Percentiles rank a stretch among this genome's conserved stretches.
phyloP scores from a whole-genome alignment of 2,113 vertebrate genomes.

The Sceloporus tristichus region DNA sequence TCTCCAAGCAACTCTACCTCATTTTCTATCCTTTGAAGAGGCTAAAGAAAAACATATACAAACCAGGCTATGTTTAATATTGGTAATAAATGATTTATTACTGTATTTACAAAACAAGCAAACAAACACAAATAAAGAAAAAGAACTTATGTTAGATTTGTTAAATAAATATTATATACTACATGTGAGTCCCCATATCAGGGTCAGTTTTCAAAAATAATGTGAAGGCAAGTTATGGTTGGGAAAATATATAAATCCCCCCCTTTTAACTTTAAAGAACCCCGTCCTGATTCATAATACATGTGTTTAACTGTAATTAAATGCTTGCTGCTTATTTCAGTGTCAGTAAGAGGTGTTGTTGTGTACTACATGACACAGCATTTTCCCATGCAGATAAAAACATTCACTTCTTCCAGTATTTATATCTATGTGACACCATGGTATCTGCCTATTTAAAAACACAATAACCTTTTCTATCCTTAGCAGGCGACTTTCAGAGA shows the following conservation, averaged over 20 bases:
- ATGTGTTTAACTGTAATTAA: neutral
- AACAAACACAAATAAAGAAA: neutral
- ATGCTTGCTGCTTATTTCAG: neutral
- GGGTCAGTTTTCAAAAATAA: neutral
- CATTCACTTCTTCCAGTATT: neutral
- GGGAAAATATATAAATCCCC: neutral
- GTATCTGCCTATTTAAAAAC: neutral
- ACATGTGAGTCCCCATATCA: neutral
- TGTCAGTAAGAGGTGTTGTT: neutral
- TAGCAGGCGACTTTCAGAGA: neutral
- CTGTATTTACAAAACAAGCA: neutral
- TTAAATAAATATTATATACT: neutral
- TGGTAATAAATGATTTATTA: neutral
- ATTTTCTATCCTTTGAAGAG: conserved; percentile 97
- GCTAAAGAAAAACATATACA: conserved; percentile 73
- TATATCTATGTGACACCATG: neutral
- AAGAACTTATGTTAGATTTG: too few species aligned
- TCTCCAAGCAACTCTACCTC: conserved; percentile 96
- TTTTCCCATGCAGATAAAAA: too few species aligned
- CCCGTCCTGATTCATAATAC: neutral
- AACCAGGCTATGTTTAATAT: neutral
- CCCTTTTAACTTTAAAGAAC: neutral
- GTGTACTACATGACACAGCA: neutral
- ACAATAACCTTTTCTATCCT: neutral
- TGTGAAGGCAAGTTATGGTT: neutral